Evolutionary conservation across 2,113 vertebrate genomes (phyloP).

Genomic region (Gobius niger): DNA sequence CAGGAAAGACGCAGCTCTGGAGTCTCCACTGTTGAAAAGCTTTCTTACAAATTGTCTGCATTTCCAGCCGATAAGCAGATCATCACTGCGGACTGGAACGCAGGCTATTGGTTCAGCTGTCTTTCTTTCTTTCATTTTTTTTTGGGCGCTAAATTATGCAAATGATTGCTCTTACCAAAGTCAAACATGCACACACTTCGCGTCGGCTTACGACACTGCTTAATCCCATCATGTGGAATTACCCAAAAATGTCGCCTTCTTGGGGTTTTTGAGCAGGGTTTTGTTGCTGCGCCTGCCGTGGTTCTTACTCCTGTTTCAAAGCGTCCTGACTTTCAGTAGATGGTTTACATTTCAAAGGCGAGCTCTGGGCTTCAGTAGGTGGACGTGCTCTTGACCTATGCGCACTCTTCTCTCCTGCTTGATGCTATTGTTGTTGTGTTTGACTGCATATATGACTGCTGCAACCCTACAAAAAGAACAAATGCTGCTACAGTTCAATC

Average conservation of each 20-base stretch:
- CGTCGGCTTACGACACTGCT: neutral
- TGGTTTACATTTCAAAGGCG: conserved; percentile 52
- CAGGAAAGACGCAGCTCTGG: too few species aligned
- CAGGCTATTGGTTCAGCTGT: neutral
- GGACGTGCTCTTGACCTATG: neutral
- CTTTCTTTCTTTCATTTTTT: neutral
- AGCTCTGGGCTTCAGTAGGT: conserved; percentile 51
- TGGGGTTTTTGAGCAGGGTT: neutral
- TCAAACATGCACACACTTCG: neutral
- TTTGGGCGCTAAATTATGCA: neutral
- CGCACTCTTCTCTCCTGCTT: conserved; percentile 2
- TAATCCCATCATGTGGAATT: conserved; percentile 6
- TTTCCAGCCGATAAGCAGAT: too few species aligned
- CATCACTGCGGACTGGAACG: too few species aligned
- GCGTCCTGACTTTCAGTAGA: conserved; percentile 17
- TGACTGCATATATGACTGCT: too few species aligned
- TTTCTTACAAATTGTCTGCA: too few species aligned
- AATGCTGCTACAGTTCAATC: too few species aligned
- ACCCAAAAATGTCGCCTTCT: neutral
- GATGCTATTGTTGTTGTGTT: conserved; percentile 19
- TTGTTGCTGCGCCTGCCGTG: neutral
- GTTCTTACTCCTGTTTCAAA: conserved; percentile 8
- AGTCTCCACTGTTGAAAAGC: too few species aligned
- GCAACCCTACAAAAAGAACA: too few species aligned
- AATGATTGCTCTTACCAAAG: neutral